phyloP scores from a whole-genome alignment of 2,797 vertebrate genomes.

The Cephalopachus bancanus region DNA sequence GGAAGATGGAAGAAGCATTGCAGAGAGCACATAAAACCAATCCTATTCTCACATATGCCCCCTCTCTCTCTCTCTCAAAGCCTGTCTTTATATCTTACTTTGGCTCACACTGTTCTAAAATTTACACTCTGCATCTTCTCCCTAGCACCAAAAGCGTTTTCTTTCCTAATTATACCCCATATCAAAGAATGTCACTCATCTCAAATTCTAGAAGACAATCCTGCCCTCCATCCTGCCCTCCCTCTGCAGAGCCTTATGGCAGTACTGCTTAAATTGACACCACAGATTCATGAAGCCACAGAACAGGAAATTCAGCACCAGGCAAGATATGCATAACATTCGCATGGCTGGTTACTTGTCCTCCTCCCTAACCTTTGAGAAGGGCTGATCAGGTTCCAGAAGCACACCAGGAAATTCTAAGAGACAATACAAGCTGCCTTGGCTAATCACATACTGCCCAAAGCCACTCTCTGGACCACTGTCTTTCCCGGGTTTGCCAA shows the following conservation, averaged over 20 bases:
- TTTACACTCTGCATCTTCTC: slow-evolving; percentile 1
- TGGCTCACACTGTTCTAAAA: slow-evolving; percentile 50
- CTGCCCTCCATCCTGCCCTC: background rate
- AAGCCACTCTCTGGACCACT: background rate
- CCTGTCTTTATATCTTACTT: slow-evolving; percentile 14
- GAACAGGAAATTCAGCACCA: slow-evolving; percentile 1
- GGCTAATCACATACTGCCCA: background rate
- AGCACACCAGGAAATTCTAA: background rate
- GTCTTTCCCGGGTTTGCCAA: background rate
- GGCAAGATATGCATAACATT: background rate
- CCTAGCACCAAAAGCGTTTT: slow-evolving; percentile 32
- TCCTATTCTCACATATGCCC: background rate
- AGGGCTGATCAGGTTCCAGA: background rate
- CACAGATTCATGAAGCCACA: background rate
- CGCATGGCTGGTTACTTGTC: background rate
- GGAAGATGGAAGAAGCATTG: background rate
- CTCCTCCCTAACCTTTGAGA: background rate
- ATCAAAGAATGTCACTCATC: slow-evolving; percentile 14
- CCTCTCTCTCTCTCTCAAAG: background rate
- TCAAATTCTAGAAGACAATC: background rate
- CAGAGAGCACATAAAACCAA: background rate
- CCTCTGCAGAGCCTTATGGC: background rate
- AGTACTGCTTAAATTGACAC: background rate
- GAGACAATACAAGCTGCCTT: background rate
- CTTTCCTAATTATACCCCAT: background rate